A percentile compares a stretch with the other conserved stretches of the same genome.
Evolutionary conservation across 64 coral and sea anemone genomes (phyloP).

Genomic region (Hydrozoanthus tunicans): DNA sequence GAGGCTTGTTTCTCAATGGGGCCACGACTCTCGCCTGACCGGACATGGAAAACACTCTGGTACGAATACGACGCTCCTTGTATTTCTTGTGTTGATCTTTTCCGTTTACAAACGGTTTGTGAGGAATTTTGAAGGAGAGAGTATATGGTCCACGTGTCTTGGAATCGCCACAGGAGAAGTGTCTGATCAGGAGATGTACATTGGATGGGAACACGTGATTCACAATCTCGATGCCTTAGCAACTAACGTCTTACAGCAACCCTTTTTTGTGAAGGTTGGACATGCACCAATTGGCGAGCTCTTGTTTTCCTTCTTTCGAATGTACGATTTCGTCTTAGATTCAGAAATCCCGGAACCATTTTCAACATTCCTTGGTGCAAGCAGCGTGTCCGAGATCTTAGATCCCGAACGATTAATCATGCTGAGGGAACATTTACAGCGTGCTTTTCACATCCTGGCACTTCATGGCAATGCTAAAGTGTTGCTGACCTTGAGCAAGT

Average conservation of each 20-base stretch:
- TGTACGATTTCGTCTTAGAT: constrained; percentile 65
- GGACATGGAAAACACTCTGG: constrained; percentile 68
- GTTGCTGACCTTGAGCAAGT: constrained; percentile 67
- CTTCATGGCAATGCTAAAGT: constrained; percentile 78
- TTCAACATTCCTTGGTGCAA: constrained; percentile 64
- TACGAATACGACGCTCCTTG: constrained; percentile 73
- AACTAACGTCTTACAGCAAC: background rate
- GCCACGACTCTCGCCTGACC: constrained; percentile 71
- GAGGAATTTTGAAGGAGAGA: constrained; percentile 38
- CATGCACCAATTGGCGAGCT: constrained; percentile 66
- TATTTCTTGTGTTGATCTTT: constrained; percentile 78
- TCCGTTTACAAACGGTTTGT: constrained; percentile 62
- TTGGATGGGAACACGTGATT: constrained; percentile 66
- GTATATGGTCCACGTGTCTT: constrained; percentile 53
- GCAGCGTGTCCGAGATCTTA: constrained; percentile 60
- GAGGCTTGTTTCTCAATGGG: constrained; percentile 84
- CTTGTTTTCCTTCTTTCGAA: constrained; percentile 70
- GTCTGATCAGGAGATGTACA: constrained; percentile 13
- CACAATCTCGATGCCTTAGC: constrained; percentile 37
- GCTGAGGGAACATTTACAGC: constrained; percentile 90
- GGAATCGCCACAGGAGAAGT: constrained; percentile 51
- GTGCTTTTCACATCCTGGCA: constrained; percentile 82
- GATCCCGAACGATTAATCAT: constrained; percentile 56
- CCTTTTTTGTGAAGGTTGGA: constrained; percentile 29
- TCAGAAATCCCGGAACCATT: constrained; percentile 68